Evolutionary conservation across 1,140 invertebrate species (phyloP), one percentile per base, ranked within the genome.

Genomic region (Trichogramma pretiosum): DNA sequence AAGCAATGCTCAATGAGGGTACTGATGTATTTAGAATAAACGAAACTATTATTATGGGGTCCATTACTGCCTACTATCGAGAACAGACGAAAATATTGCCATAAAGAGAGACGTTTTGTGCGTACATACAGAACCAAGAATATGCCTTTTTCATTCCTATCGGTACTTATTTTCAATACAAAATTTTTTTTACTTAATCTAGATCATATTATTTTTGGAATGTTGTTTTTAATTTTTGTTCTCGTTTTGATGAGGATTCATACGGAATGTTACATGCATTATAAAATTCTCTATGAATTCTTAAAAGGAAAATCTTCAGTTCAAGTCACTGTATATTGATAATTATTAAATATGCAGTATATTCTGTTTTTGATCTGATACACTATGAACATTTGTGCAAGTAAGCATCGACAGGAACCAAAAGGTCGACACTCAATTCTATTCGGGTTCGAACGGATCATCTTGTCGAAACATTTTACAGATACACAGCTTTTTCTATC

Each of bases 151-250:
- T 65, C 60, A 58, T 61, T 53, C 57, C 59, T 56, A 60, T 62
- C 55, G 63, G 63, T 65, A 65, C 59, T 63, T 65, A 64, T 61
- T 48, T 56, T 47, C 53, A 52, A 55, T 46, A 53, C n/a, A n/a
- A n/a, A n/a, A 52, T 59, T 57, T 61, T 54, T 50, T 59, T 54
- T 47, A 59, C 45, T 61, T 53, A 57, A 44, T 44, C 36, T 44
- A 24, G 24, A 16, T 10, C 26, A 28, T 19, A 14, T 16, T 26
- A 16, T 11, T 10, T 42, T 32, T 19, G 8, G 13, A 33, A 11
- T 42, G 5, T 34, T 34, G 10, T 35, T 16, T 45, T 11, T 36
- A 9, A 35, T 23, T 14, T 23, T 43, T n/a, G 33, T 1, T n/a
- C 8, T 35, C 51, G 52, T 40, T 60, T 56, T 51, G 43, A 11